These are phyloP conservation scores for Drosophila formosana DNA, from an alignment of 2,888 invertebrate genomes.

Conservation along the genomic window DNA sequence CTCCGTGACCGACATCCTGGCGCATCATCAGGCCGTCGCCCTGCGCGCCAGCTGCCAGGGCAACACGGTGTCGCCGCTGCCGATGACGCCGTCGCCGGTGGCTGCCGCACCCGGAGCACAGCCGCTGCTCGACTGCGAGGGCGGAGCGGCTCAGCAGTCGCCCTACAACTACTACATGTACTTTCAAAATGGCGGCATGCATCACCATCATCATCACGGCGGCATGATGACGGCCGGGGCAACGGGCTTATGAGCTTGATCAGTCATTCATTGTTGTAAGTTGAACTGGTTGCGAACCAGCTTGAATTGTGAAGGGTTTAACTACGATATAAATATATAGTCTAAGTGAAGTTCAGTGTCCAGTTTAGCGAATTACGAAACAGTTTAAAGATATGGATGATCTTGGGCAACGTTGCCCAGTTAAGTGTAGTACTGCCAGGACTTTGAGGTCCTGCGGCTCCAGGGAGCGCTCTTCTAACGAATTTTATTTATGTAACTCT, in stretches of 20 bases:
- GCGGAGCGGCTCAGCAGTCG: conserved; percentile 81
- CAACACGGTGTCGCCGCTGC: conserved; percentile 77
- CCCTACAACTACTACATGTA: conserved; percentile 85
- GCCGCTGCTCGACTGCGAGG: conserved; percentile 80
- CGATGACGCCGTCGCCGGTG: conserved; percentile 76
- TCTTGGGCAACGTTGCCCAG: conserved; percentile 7
- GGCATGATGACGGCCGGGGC: conserved; percentile 84
- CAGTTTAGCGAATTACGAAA: conserved; percentile 3
- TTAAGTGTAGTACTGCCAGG: conserved; percentile 28
- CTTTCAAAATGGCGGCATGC: conserved; percentile 85
- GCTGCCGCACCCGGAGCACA: conserved; percentile 65
- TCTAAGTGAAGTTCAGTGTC: conserved; percentile 15
- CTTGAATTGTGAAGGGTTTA: conserved; percentile 46
- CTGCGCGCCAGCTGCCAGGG: conserved; percentile 84
- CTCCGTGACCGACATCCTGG: conserved; percentile 87
- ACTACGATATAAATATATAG: conserved; percentile 39
- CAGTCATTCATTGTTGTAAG: conserved; percentile 16
- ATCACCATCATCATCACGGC: conserved; percentile 84
- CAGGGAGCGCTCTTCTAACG: conserved; percentile 52
- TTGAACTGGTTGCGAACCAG: conserved; percentile 49
- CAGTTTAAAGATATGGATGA: neutral
- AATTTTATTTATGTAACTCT: conserved; percentile 69
- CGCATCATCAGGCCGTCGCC: conserved; percentile 85
- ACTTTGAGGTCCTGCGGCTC: conserved; percentile 16
- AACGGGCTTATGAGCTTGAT: conserved; percentile 83